A percentile compares a stretch with the other conserved stretches of the same genome.
These are phyloP conservation scores for Coptodon bakossiorum DNA, from an alignment of 2,113 vertebrate genomes.

Conservation along the genomic window DNA sequence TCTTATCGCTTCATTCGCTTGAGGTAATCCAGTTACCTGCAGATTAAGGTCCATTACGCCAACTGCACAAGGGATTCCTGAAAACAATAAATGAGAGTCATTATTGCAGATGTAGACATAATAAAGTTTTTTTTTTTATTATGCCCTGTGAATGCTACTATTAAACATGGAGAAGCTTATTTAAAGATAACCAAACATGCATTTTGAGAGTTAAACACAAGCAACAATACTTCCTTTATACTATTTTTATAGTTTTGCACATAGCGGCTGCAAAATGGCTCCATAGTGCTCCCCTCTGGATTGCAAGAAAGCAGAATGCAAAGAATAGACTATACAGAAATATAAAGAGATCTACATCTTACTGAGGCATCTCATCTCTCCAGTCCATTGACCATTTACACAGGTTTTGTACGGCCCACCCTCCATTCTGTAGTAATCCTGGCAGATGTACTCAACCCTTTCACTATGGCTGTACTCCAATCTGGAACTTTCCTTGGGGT, in stretches of 20 bases:
- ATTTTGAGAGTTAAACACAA: not conserved
- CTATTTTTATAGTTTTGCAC: not conserved
- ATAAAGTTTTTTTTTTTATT: not conserved
- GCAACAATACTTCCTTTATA: not conserved
- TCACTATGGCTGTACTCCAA: not conserved
- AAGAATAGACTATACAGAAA: not conserved
- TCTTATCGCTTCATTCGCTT: not conserved
- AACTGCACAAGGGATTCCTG: not conserved
- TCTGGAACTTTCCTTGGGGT: fast-evolving
- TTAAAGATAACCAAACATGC: not conserved
- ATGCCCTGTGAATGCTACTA: not conserved
- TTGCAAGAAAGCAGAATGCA: not conserved
- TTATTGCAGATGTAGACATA: fast-evolving
- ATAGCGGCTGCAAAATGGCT: not conserved
- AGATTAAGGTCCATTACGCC: not conserved
- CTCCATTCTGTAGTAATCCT: not conserved
- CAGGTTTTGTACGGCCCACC: not conserved
- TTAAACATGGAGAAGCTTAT: not conserved
- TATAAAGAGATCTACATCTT: not conserved
- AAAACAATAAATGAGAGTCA: not conserved
- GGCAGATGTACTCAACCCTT: constrained; percentile 3
- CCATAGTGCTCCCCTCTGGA: not conserved
- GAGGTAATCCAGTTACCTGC: not conserved
- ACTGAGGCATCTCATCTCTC: constrained; percentile 37
- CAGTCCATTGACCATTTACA: constrained; percentile 21